phyloP scores from a whole-genome alignment of 2,888 invertebrate species.

The Heteromyza rotundicornis region DNA sequence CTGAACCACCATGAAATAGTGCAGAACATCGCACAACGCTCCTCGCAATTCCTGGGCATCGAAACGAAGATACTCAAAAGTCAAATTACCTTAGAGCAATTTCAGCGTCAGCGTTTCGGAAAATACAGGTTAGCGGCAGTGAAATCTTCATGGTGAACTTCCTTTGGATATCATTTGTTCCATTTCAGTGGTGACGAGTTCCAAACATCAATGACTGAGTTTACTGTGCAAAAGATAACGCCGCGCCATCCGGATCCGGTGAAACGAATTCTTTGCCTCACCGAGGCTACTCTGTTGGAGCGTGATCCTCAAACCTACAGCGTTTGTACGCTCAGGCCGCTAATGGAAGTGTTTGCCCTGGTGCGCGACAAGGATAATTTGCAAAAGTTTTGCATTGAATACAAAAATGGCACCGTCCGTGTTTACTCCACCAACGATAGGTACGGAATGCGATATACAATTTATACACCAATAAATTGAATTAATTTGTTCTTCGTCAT shows the following conservation, averaged over 20 bases:
- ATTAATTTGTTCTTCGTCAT: slow-evolving; percentile 5
- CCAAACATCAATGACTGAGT: slow-evolving; percentile 95
- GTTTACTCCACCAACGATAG: slow-evolving; percentile 91
- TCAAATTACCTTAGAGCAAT: slow-evolving; percentile 84
- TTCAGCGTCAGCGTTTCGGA: slow-evolving; percentile 87
- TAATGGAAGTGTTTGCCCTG: slow-evolving; percentile 87
- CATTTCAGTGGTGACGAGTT: slow-evolving; percentile 90
- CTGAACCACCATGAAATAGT: slow-evolving; percentile 86
- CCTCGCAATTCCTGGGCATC: slow-evolving; percentile 80
- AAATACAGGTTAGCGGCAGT: slow-evolving; percentile 75
- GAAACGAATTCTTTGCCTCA: slow-evolving; percentile 88
- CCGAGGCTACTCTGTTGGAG: slow-evolving; percentile 94
- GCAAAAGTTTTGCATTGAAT: slow-evolving; percentile 93
- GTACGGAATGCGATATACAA: slow-evolving; percentile 65
- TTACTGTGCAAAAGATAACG: slow-evolving; percentile 92
- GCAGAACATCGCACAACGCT: slow-evolving; percentile 83
- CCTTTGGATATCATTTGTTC: neutral
- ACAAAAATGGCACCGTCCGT: slow-evolving; percentile 87
- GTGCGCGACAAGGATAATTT: slow-evolving; percentile 89
- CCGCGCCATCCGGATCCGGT: slow-evolving; percentile 83
- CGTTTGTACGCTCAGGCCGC: slow-evolving; percentile 83
- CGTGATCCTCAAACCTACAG: slow-evolving; percentile 97
- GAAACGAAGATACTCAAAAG: slow-evolving; percentile 83
- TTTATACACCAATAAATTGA: slow-evolving; percentile 4
- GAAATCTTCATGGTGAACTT: neutral